Evolutionary conservation across 2,797 vertebrate species (phyloP).

Genomic region (Paguma larvata): DNA sequence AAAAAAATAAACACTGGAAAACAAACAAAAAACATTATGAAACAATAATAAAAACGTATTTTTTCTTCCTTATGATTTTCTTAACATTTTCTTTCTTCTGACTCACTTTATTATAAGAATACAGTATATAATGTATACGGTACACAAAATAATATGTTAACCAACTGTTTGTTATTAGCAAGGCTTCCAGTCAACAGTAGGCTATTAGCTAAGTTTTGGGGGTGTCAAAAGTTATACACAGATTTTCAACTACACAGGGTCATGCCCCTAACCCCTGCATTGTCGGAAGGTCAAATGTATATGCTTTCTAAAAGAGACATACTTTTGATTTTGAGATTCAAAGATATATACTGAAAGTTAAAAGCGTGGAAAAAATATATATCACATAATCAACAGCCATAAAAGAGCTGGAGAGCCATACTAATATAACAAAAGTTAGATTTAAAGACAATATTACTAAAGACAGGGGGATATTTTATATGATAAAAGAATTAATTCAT

Average conservation of each 20-base stretch:
- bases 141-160: neutral
- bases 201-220: neutral
- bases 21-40: too few relatives aligned
- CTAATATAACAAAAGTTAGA: neutral
- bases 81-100: neutral
- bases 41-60: too few relatives aligned
- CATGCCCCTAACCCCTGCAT: neutral
- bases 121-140: neutral
- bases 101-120: neutral
- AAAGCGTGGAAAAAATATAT: neutral
- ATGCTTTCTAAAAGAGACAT: neutral
- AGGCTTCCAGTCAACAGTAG: neutral
- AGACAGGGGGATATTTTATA: constrained; percentile 25
- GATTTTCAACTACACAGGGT: neutral
- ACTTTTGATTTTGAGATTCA: neutral
- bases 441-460: constrained; percentile 16
- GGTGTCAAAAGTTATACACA: neutral
- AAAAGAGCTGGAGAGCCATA: constrained; percentile 1
- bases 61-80: neutral
- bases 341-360: constrained; percentile 3
- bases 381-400: neutral
- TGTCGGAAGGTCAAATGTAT: neutral
- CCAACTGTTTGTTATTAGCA: neutral
- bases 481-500: neutral
- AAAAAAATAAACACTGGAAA: too few relatives aligned